Percentiles rank a stretch among this genome's conserved stretches.
Evolutionary conservation across 2,113 vertebrate species (phyloP).

Genomic region (Eulacestoma nigropectus): DNA sequence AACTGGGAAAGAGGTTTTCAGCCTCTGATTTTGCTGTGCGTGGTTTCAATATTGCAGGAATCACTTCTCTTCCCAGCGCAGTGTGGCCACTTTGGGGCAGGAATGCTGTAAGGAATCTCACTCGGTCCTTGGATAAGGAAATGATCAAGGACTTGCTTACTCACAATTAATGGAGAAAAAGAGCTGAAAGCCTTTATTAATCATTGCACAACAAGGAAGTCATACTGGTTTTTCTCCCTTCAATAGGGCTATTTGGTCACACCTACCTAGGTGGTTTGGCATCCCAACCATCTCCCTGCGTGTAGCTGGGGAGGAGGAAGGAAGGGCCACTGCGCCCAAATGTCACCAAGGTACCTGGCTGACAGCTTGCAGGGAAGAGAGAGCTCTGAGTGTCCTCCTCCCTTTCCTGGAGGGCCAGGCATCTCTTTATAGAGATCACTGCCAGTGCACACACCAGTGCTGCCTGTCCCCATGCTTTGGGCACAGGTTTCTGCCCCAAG

Average conservation of each 20-base stretch:
- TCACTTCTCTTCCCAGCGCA: fast-evolving
- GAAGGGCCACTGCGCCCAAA: background rate
- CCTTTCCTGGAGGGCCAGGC: background rate
- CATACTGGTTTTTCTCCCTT: slow-evolving; percentile 38
- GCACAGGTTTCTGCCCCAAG: background rate
- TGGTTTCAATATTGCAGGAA: background rate
- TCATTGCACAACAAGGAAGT: slow-evolving; percentile 56
- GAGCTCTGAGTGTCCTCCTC: background rate
- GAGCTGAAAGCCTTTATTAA: slow-evolving; percentile 40
- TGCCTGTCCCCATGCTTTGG: background rate
- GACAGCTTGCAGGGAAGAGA: background rate
- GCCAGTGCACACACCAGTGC: background rate
- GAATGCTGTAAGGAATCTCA: slow-evolving; percentile 60
- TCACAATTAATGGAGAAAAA: slow-evolving; percentile 48
- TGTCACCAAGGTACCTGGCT: background rate
- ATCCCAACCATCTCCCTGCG: background rate
- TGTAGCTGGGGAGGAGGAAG: background rate
- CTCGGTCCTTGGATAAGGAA: slow-evolving; percentile 11
- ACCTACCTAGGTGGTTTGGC: slow-evolving; percentile 31
- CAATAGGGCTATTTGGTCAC: slow-evolving; percentile 23
- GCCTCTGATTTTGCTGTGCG: background rate
- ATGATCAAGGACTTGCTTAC: slow-evolving; percentile 49
- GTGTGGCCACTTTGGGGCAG: background rate
- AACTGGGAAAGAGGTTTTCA: background rate
- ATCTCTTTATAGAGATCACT: background rate